phyloP scores from a whole-genome alignment of 2,797 vertebrate genomes.

The Coregonus suidteri region DNA sequence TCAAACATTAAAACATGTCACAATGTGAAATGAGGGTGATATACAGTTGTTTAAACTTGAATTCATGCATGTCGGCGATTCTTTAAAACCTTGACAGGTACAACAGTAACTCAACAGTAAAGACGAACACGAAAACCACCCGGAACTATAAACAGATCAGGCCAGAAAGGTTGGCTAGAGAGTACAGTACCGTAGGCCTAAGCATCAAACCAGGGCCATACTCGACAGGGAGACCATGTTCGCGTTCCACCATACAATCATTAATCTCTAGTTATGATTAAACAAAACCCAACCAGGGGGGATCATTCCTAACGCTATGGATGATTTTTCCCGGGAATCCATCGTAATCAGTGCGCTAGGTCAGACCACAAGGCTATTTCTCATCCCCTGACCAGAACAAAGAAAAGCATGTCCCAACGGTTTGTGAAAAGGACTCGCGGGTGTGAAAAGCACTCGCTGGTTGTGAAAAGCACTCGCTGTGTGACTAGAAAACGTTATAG shows the following conservation, averaged over 20 bases:
- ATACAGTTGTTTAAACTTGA: too few species aligned
- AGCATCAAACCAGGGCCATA: background rate
- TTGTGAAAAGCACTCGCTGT: slow-evolving; percentile 27
- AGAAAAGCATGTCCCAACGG: slow-evolving; percentile 32
- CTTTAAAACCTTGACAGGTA: too few species aligned
- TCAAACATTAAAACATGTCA: background rate
- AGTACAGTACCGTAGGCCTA: background rate
- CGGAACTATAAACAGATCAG: too few species aligned
- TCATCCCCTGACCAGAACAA: slow-evolving; percentile 27
- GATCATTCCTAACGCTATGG: slow-evolving; percentile 24
- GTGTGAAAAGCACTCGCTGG: background rate
- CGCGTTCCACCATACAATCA: background rate
- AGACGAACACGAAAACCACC: too few species aligned
- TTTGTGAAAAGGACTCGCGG: too few species aligned
- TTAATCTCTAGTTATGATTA: background rate
- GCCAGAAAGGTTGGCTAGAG: too few species aligned
- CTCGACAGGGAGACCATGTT: background rate
- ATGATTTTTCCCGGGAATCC: slow-evolving; percentile 41
- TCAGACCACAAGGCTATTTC: slow-evolving; percentile 30
- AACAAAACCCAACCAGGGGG: background rate
- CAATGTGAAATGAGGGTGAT: too few species aligned
- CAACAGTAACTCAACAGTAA: too few species aligned
- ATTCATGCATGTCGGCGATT: too few species aligned
- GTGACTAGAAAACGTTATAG: slow-evolving; percentile 40
- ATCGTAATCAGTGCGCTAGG: slow-evolving; percentile 52